Conservation (phyloP, 1,140 invertebrate genomes). For the Hestina assimilis region DNA sequence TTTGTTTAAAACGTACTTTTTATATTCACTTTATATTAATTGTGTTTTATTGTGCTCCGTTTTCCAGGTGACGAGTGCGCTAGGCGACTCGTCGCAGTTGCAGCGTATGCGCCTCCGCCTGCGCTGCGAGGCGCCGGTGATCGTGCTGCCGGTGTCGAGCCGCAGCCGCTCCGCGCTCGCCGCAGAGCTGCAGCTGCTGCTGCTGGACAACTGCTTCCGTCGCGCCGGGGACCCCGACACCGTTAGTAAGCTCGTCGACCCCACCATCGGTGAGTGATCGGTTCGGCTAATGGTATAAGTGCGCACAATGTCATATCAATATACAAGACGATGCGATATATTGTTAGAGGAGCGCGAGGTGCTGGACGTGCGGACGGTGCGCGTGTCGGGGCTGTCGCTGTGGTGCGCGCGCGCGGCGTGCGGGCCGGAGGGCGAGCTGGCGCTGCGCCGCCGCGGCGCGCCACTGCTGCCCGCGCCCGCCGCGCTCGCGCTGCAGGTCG, state of each 20-base stretch:
- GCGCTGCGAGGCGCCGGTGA: slow-evolving; percentile 86
- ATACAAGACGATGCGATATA: no score
- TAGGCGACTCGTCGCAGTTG: slow-evolving; percentile 76
- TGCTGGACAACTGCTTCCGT: slow-evolving; percentile 87
- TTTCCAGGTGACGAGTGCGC: slow-evolving; percentile 49
- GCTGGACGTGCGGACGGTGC: slow-evolving; percentile 54
- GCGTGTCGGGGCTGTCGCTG: slow-evolving; percentile 50
- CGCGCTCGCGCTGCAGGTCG: slow-evolving; percentile 42
- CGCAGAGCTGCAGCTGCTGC: slow-evolving; percentile 89
- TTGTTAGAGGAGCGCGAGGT: slow-evolving; percentile 34
- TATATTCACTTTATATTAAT: no score
- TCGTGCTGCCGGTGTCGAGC: slow-evolving; percentile 92
- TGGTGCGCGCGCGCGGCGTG: slow-evolving; percentile 40
- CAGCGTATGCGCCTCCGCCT: slow-evolving; percentile 84
- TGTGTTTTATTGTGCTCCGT: no score
- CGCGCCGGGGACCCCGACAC: slow-evolving; percentile 80
- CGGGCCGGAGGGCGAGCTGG: slow-evolving; percentile 24
- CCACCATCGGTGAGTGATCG: slow-evolving; percentile 35
- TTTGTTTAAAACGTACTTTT: no score
- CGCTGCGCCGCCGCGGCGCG: slow-evolving; percentile 36
- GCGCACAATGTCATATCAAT: no score
- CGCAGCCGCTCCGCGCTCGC: slow-evolving; percentile 88
- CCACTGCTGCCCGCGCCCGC: slow-evolving; percentile 56
- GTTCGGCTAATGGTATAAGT: no score
- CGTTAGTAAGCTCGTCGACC: slow-evolving; percentile 75